Conservation (phyloP, 2,797 vertebrate species). For the Distichodus sexfasciatus region DNA sequence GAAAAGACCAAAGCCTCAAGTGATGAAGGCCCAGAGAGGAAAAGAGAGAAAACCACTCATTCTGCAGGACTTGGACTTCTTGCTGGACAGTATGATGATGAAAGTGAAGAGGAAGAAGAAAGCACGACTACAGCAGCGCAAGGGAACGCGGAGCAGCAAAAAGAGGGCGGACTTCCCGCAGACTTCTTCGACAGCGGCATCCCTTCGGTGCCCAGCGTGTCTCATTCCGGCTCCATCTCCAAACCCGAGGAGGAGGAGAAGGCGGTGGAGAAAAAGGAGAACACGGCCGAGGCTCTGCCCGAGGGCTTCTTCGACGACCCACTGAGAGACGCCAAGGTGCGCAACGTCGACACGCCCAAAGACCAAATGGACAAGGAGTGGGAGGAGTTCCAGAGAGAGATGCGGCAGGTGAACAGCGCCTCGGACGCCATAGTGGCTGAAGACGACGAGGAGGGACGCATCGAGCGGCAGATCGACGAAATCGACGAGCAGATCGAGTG, state of each 20-base stretch:
- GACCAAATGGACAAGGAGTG: constrained; percentile 98
- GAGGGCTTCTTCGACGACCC: constrained; percentile 99
- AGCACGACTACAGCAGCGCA: no score
- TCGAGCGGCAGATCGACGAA: constrained; percentile 95
- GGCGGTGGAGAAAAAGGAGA: constrained; percentile 79
- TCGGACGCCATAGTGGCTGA: constrained; percentile 97
- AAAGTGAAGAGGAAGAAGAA: constrained; percentile 53
- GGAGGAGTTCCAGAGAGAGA: constrained; percentile 98
- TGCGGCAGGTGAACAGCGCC: constrained; percentile 91
- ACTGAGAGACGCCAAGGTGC: constrained; percentile 90
- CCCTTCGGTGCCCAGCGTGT: constrained; percentile 71
- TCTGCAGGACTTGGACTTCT: constrained; percentile 71
- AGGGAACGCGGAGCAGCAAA: constrained; percentile 39
- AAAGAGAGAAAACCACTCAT: constrained; percentile 13
- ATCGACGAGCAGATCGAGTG: constrained; percentile 96
- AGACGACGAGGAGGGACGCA: constrained; percentile 93
- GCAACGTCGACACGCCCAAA: constrained; percentile 94
- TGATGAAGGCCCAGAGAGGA: constrained; percentile 68
- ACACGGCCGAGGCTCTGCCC: constrained; percentile 86
- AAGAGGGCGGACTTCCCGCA: constrained; percentile 60
- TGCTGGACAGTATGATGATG: constrained; percentile 76
- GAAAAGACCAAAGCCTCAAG: constrained; percentile 67
- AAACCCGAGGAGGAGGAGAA: constrained; percentile 83
- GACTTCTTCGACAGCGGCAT: constrained; percentile 83
- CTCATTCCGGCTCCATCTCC: constrained; percentile 89